A percentile compares a stretch with the other conserved stretches of the same genome.
phyloP scores from a whole-genome alignment of 1,140 invertebrate genomes.

The Drosophila ercepeae region DNA sequence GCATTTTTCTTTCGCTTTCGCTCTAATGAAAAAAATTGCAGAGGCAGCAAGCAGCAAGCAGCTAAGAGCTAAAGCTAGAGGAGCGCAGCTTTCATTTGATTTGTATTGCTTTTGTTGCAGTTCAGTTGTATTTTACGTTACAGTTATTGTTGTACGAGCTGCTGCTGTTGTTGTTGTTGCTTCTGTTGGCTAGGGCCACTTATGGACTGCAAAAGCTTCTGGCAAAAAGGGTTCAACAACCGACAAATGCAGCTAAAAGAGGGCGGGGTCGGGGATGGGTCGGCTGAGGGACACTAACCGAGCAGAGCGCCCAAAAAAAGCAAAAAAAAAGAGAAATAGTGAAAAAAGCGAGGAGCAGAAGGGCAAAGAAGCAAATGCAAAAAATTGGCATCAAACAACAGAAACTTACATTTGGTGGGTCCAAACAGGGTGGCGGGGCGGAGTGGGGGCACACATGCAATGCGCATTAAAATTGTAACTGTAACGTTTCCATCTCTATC shows the following conservation, averaged over 20 bases:
- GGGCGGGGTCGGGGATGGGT: background rate
- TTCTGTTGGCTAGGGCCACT: conserved; percentile 71
- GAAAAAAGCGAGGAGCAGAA: conserved; percentile 30
- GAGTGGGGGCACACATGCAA: conserved; percentile 58
- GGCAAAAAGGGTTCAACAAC: conserved; percentile 70
- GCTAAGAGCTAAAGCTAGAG: background rate
- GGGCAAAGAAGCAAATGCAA: conserved; percentile 52
- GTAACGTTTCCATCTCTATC: conserved; percentile 56
- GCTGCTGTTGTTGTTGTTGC: conserved; percentile 25
- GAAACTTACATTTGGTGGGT: conserved; percentile 71
- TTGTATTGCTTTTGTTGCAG: conserved; percentile 68
- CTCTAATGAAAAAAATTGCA: conserved; percentile 56
- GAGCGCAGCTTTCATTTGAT: conserved; percentile 73
- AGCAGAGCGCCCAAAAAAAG: conserved; percentile 40
- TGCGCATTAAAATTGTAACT: conserved; percentile 80
- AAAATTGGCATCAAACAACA: conserved; percentile 82
- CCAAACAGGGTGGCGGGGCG: background rate
- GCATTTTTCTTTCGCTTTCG: conserved; percentile 73
- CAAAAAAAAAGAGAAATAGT: conserved; percentile 8
- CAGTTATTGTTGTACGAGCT: conserved; percentile 20
- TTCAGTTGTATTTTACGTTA: conserved; percentile 27
- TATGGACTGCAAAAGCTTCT: conserved; percentile 65
- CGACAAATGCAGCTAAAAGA: conserved; percentile 58
- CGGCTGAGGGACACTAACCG: conserved; percentile 6
- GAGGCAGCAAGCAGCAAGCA: conserved; percentile 5